phyloP scores from a whole-genome alignment of 2,797 vertebrate genomes.

The Siniperca obscura region DNA sequence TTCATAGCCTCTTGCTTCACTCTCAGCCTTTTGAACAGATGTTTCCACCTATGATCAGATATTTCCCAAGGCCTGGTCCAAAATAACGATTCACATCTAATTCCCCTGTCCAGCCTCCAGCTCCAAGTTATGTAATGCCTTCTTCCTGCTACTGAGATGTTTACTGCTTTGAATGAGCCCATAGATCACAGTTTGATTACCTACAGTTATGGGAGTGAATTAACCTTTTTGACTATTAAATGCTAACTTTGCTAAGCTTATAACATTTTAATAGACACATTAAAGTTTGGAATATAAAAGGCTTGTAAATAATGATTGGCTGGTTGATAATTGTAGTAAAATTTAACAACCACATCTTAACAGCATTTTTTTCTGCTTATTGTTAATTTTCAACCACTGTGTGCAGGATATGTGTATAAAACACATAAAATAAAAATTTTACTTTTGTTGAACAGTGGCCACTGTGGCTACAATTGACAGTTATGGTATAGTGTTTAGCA shows the following conservation, averaged over 20 bases:
- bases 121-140: conserved; percentile 55
- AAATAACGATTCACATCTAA: conserved; percentile 62
- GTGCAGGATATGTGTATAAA: not conserved
- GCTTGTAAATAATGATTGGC: conserved; percentile 19
- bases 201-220: conserved; percentile 3
- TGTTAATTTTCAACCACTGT: conserved; percentile 14
- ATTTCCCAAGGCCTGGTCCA: conserved; percentile 76
- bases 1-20: conserved; percentile 54
- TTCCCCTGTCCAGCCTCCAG: conserved; percentile 29
- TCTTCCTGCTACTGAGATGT: conserved; percentile 47
- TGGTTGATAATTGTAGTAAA: conserved; percentile 16
- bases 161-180: conserved; percentile 34
- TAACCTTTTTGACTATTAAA: conserved; percentile 5
- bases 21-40: conserved; percentile 68
- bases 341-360: conserved; percentile 22
- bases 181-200: conserved; percentile 11
- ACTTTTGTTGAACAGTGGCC: not conserved
- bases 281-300: conserved; percentile 9
- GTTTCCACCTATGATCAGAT: conserved; percentile 80
- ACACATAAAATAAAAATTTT: not conserved
- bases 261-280: conserved; percentile 23
- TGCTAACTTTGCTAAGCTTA: not conserved
- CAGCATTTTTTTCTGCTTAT: conserved; percentile 11
- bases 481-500: not conserved
- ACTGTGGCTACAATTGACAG: not conserved